Conservation (phyloP, 2,113 vertebrate genomes). For the Nycticorax nycticorax region DNA sequence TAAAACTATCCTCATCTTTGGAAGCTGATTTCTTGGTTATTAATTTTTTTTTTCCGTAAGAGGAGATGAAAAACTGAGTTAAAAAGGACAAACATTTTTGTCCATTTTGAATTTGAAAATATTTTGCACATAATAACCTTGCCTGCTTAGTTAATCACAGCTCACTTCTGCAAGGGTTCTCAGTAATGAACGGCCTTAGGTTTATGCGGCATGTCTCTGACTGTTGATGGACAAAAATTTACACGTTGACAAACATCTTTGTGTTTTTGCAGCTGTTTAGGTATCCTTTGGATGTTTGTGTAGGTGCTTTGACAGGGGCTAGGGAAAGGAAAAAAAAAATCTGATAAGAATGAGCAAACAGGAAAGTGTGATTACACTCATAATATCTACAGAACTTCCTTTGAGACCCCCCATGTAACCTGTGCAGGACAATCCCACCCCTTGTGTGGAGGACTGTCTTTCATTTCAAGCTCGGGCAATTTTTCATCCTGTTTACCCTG, state of each 20-base stretch:
- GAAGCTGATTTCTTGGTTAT: background rate
- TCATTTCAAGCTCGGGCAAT: background rate
- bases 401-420: background rate
- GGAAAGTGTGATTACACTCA: background rate
- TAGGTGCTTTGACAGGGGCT: background rate
- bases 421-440: background rate
- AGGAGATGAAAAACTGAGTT: background rate
- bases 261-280: constrained; percentile 1
- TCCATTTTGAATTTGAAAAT: background rate
- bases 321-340: background rate
- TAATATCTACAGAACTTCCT: background rate
- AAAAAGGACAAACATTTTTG: background rate
- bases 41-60: background rate
- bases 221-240: background rate
- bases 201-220: background rate
- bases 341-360: constrained; percentile 8
- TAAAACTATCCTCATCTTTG: background rate
- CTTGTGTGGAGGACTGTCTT: background rate
- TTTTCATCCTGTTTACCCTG: background rate
- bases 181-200: background rate
- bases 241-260: background rate
- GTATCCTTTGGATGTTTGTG: background rate
- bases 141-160: background rate
- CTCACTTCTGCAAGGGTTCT: background rate
- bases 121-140: background rate